phyloP scores from a whole-genome alignment of 2,797 vertebrate genomes.

The Argyrosomus regius region DNA sequence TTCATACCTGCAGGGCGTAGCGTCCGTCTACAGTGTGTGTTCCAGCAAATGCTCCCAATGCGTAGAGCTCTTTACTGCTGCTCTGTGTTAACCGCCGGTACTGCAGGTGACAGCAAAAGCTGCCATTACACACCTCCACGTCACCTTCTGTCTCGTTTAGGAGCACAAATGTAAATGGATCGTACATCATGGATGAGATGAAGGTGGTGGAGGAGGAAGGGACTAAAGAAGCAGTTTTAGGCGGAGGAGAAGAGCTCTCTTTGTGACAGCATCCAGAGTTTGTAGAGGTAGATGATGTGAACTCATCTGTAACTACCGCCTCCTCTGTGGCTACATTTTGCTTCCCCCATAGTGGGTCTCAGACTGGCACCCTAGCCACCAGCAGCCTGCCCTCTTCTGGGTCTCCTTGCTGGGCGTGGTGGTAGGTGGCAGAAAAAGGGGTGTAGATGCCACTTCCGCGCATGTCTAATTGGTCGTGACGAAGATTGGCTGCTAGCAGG shows the following conservation, averaged over 20 bases:
- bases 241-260: slow-evolving; percentile 44
- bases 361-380: too few species aligned
- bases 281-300: neutral
- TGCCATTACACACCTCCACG: slow-evolving; percentile 86
- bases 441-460: too few species aligned
- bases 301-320: neutral
- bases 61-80: slow-evolving; percentile 85
- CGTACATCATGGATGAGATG: slow-evolving; percentile 91
- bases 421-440: too few species aligned
- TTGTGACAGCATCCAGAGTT: slow-evolving; percentile 71
- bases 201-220: slow-evolving; percentile 71
- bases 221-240: neutral
- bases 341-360: too few species aligned
- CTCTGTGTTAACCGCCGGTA: slow-evolving; percentile 70
- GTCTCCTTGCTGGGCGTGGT: too few species aligned
- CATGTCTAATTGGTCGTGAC: too few species aligned
- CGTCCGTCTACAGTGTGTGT: slow-evolving; percentile 87
- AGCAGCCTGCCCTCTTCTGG: too few species aligned
- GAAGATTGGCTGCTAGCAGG: too few species aligned
- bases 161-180: slow-evolving; percentile 89
- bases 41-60: slow-evolving; percentile 92
- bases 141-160: slow-evolving; percentile 77
- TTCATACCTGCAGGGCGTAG: slow-evolving; percentile 70
- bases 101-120: slow-evolving; percentile 90
- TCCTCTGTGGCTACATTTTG: too few species aligned